Evolutionary conservation across 2,797 vertebrate species (phyloP), one percentile per base, ranked within the genome.

Genomic region (Natrix natrix): DNA sequence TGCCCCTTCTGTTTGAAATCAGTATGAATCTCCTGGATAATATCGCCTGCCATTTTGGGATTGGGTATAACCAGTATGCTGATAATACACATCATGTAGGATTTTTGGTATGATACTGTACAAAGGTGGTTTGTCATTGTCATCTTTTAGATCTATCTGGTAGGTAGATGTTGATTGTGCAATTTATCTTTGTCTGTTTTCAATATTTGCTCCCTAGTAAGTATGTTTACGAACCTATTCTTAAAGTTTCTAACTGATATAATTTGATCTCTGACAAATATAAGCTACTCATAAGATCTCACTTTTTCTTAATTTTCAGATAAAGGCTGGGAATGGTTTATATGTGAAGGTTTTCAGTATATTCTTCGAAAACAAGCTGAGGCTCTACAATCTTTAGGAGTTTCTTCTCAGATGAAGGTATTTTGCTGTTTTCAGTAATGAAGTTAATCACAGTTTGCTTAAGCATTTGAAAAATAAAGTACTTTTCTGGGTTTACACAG

Each of bases 341-440:
- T 99, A 90, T 99, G 98, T 59, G 99, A 99, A 96, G 99, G 98
- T 2, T 99, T 99, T 96, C 99, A 99, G 97, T 97, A 98, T 90
- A 97, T 99, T 93, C 98, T 99, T 87, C 98, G 93, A 94, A 97
- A 97, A 86, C 99, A 99, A 97, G 98, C 98, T 22, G 97, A 98
- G 91, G 98, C 99, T 74, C 97, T 99, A 43, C 94, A 98, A 95
- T 61, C 66, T 0, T 97, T 99, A 43, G 99, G 99, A 92, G 98
- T 99, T 16, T 91, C 94, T 87, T 94, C 98, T 1, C 94, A 96
- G 56, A 98, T 99, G 91, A 99, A 99, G 98, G 98, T 98, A 96
- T 10, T 94, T 93, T 37, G 56, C 4, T 52, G 13, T 78, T 32
- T 37, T 48, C 12, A 56, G 43, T 22, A 56, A 22, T 55, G 6